Base-by-base conservation (phyloP, 92 coral and sea anemone species). In the Ricordea florida region DNA sequence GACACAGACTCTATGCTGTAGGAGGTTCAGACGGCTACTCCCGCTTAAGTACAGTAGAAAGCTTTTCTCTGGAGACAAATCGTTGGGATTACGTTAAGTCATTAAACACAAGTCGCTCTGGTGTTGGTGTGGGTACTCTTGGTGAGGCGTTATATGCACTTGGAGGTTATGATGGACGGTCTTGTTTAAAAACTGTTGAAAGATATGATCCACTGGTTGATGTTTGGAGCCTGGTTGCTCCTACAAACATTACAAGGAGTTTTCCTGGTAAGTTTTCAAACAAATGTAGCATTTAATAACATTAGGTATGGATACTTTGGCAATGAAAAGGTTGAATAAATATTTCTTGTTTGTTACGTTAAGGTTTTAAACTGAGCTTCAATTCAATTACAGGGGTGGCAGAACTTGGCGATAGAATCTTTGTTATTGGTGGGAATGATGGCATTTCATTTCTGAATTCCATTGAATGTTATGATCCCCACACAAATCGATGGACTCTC, bases 131-230 rank as follows among this genome's bases (percentile, higher is more conserved):
- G 34, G 99, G 99, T 23, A 92, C 88, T 27, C 82, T 96, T 21
- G 97, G 99, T 16, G 96, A 96, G 50, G 91, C 99, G 11, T 69
- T 96, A 74, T 96, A 96, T 83, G 99, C 99, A 8, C 80, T 96
- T 46, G 99, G 99, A 36, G 99, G 99, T 0, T 96, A 96, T 78
- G 99, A 96, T 83, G 99, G 99, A 11, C 80, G 97, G 69, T 80
- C 97, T 21, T 96, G 99, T 59, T 89, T 96, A 25, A 96, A 96
- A 80, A 96, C 99, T 44, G 99, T 96, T 50, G 99, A 96, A 59
- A 74, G 99, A 51, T 96, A 89, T 72, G 99, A 96, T 45, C 99
- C 99, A 15, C 93, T 92, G 20, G 99, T 96, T n/a, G 99, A 96
- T 59, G 69, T 85, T 2, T 96, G 99, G 99, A 96, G 97, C 45